Evolutionary conservation across 37 sponge, comb jelly and placozoan genomes (phyloP).

Genomic region (Haliclona indistincta): DNA sequence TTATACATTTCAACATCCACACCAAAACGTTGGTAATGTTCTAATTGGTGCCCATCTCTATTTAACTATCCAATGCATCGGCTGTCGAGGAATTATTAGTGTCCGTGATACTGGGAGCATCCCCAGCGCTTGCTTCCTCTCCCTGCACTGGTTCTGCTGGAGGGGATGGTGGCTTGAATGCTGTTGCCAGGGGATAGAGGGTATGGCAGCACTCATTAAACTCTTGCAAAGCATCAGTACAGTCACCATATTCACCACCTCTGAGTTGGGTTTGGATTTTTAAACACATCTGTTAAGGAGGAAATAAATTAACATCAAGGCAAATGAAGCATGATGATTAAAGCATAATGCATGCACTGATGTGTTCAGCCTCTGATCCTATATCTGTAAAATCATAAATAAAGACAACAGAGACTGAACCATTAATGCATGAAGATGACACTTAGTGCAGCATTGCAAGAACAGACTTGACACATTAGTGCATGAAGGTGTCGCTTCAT

Average conservation of each 20-base stretch:
- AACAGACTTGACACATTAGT: neutral
- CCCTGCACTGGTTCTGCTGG: neutral
- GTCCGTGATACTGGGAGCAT: no score
- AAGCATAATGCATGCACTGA: no score
- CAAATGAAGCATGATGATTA: neutral
- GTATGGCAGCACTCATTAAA: slow-evolving; percentile 47
- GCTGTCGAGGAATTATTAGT: no score
- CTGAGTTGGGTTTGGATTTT: slow-evolving; percentile 56
- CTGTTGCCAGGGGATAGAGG: slow-evolving; percentile 83
- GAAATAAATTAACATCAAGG: neutral
- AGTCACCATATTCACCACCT: slow-evolving; percentile 61
- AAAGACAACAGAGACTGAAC: no score
- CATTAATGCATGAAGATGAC: no score
- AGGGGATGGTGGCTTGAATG: slow-evolving; percentile 42
- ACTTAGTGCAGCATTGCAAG: no score
- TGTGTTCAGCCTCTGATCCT: no score
- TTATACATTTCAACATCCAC: neutral
- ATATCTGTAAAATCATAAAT: no score
- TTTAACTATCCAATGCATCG: neutral
- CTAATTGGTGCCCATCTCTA: neutral
- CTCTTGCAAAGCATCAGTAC: slow-evolving; percentile 25
- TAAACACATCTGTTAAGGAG: slow-evolving; percentile 47
- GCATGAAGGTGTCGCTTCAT: neutral
- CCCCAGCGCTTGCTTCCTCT: neutral
- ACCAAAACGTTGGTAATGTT: neutral